Conservation (phyloP, 1,140 invertebrate genomes). For the Melitaea cinxia region DNA sequence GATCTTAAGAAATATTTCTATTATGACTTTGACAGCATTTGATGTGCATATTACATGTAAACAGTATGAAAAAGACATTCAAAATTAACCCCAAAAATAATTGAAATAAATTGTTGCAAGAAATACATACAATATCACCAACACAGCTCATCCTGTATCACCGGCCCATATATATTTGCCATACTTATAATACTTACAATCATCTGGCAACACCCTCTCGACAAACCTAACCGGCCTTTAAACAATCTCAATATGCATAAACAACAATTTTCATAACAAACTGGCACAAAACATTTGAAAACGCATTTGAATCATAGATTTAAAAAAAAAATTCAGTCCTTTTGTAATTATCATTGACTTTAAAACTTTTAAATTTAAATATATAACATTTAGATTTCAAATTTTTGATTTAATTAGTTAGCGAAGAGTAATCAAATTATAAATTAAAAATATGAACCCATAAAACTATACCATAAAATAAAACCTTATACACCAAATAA, state of each 20-base stretch:
- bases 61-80: slow-evolving; percentile 29
- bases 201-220: slow-evolving; percentile 58
- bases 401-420: neutral
- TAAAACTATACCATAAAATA: neutral
- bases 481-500: neutral
- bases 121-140: slow-evolving; percentile 79
- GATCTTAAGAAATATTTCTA: neutral
- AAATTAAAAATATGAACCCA: neutral
- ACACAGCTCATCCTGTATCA: slow-evolving; percentile 65
- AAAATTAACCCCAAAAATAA: slow-evolving; percentile 44
- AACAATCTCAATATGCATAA: slow-evolving; percentile 35
- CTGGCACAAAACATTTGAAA: neutral
- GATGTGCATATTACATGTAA: no score
- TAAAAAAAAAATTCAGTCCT: no score
- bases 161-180: slow-evolving; percentile 56
- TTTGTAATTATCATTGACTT: no score
- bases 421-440: neutral
- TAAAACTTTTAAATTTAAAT: neutral
- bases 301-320: neutral
- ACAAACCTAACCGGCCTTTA: slow-evolving; percentile 51
- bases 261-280: neutral
- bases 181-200: slow-evolving; percentile 72
- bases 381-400: neutral
- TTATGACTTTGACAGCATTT: neutral
- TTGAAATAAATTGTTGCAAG: slow-evolving; percentile 56